A percentile compares a stretch with the other conserved stretches of the same genome.
Conservation (phyloP, 2,888 invertebrate genomes). For the Stenodera caucasica region DNA sequence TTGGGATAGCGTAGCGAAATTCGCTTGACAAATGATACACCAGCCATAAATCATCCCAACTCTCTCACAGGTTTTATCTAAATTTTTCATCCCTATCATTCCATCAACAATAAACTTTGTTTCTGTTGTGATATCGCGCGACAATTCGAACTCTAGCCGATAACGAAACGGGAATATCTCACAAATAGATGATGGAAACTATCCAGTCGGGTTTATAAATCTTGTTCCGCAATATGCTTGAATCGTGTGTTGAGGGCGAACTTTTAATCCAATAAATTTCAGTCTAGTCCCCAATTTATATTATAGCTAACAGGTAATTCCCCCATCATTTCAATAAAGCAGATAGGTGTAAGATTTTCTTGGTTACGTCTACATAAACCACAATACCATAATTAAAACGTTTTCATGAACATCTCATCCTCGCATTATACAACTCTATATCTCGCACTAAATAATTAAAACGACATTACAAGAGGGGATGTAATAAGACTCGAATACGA, state of each 20-base stretch:
- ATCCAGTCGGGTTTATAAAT: not conserved
- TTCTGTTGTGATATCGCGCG: not conserved
- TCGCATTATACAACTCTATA: not conserved
- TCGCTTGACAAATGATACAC: slow-evolving; percentile 27
- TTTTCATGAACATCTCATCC: not conserved
- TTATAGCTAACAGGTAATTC: not conserved
- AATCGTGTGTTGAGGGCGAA: not conserved
- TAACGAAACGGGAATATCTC: not conserved
- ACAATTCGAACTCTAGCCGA: not conserved
- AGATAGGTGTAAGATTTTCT: not conserved
- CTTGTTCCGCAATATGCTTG: not conserved
- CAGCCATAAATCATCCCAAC: slow-evolving; percentile 23
- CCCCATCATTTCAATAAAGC: not conserved
- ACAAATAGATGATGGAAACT: not conserved
- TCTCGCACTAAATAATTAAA: not conserved
- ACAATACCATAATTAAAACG: slow-evolving; percentile 3
- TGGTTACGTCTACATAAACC: not conserved
- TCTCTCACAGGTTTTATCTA: slow-evolving; percentile 22
- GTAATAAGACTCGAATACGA: not conserved
- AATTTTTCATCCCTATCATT: slow-evolving; percentile 25
- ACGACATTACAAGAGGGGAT: not conserved
- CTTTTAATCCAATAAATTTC: slow-evolving; percentile 4
- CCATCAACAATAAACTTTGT: not conserved
- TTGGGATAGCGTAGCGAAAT: slow-evolving; percentile 7
- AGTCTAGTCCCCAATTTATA: not conserved